A percentile compares a stretch with the other conserved stretches of the same genome.
Conservation (phyloP, 2,888 invertebrate species). For the Drosophila mettleri region DNA sequence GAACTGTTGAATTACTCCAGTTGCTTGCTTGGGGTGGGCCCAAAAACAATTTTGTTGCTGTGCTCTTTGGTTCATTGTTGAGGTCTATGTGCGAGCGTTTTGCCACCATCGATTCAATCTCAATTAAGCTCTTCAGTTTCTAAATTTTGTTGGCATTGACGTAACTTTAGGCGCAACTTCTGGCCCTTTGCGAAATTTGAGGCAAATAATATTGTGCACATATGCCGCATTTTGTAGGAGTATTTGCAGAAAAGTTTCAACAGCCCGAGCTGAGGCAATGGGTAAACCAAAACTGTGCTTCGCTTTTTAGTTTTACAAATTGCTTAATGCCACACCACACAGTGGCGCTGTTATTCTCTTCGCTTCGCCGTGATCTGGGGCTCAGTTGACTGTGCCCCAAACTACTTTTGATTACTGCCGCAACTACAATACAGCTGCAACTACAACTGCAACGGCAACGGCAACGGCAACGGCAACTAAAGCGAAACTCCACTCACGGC, state of each 20-base stretch:
- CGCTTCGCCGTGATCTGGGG: background rate
- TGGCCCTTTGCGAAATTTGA: slow-evolving; percentile 17
- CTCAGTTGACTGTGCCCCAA: slow-evolving; percentile 50
- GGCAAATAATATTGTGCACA: slow-evolving; percentile 52
- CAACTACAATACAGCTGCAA: slow-evolving; percentile 51
- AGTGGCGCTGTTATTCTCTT: background rate
- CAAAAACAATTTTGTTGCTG: background rate
- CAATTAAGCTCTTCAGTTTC: slow-evolving; percentile 25
- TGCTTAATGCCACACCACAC: slow-evolving; percentile 34
- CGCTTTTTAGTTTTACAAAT: slow-evolving; percentile 61
- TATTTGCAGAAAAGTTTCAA: slow-evolving; percentile 68
- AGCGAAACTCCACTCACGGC: slow-evolving; percentile 57
- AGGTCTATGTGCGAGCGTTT: background rate
- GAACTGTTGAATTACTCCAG: slow-evolving; percentile 2
- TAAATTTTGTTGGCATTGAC: slow-evolving; percentile 7
- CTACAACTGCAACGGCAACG: slow-evolving; percentile 53
- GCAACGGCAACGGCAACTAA: slow-evolving; percentile 55
- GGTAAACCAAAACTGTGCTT: slow-evolving; percentile 48
- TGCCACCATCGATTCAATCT: slow-evolving; percentile 15
- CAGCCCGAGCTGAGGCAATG: slow-evolving; percentile 46
- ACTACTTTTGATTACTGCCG: slow-evolving; percentile 77
- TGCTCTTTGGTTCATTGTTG: background rate
- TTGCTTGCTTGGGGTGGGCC: background rate
- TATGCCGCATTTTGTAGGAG: slow-evolving; percentile 51
- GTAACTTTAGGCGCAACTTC: background rate